phyloP scores from a whole-genome alignment of 2,888 invertebrate species.

The Acleris emargana region DNA sequence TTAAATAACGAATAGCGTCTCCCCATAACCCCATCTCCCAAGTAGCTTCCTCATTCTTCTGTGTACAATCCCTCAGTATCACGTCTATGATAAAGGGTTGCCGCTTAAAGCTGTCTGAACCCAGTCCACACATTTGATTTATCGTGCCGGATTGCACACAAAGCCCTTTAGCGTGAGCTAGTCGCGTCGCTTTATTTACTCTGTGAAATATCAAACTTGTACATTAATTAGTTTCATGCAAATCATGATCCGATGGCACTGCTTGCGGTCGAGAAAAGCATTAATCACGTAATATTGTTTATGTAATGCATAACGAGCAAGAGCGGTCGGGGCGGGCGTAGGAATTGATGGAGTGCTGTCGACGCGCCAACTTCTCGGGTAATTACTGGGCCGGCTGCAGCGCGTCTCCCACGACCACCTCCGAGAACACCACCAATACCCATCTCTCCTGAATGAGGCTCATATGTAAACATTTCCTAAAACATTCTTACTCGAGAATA shows the following conservation, averaged over 20 bases:
- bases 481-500: not conserved
- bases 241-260: conserved; percentile 70
- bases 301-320: conserved; percentile 66
- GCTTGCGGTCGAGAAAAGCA: conserved; percentile 68
- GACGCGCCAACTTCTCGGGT: conserved; percentile 70
- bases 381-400: conserved; percentile 59
- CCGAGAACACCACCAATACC: not conserved
- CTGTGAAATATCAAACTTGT: conserved; percentile 55
- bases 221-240: conserved; percentile 78
- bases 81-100: conserved; percentile 29
- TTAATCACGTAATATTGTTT: conserved; percentile 80
- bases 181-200: conserved; percentile 33
- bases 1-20: no score
- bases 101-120: conserved; percentile 28
- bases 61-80: conserved; percentile 23
- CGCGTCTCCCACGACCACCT: conserved; percentile 10
- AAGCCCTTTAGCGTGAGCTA: conserved; percentile 21
- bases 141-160: conserved; percentile 28
- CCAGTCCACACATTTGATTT: conserved; percentile 36
- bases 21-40: no score
- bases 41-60: conserved; percentile 2
- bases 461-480: not conserved
- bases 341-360: conserved; percentile 77
- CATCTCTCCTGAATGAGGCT: not conserved
- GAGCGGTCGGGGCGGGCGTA: conserved; percentile 52